Evolutionary conservation across 2,113 vertebrate genomes (phyloP).

Genomic region (Xiphophorus maculatus): DNA sequence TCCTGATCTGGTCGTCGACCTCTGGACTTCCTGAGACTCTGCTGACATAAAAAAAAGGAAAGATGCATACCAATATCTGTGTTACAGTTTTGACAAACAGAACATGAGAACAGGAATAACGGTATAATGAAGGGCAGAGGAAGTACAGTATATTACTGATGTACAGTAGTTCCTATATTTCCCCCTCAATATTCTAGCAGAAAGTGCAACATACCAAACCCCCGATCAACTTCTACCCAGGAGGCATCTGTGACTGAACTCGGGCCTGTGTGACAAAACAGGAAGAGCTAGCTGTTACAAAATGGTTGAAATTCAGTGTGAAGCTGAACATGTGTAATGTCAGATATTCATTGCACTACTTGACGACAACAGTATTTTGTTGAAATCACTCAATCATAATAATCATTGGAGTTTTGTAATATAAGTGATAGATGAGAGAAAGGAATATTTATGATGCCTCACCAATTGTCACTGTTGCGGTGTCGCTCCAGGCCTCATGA

Average conservation of each 20-base stretch:
- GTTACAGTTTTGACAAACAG: background rate
- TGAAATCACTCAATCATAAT: background rate
- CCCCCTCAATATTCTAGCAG: background rate
- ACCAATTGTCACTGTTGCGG: constrained; percentile 81
- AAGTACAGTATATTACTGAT: background rate
- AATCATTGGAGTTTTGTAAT: no score
- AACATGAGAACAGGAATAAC: constrained; percentile 24
- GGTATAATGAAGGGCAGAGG: background rate
- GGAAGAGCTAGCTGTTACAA: background rate
- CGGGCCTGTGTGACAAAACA: constrained; percentile 68
- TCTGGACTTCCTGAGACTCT: constrained; percentile 33
- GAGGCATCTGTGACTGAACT: constrained; percentile 64
- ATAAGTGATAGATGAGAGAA: background rate
- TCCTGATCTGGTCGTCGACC: background rate
- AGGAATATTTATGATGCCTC: constrained; percentile 20
- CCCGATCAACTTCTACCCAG: constrained; percentile 63
- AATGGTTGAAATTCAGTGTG: background rate
- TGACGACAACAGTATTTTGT: background rate
- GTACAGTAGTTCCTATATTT: constrained; percentile 20
- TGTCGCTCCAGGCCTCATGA: constrained; percentile 82
- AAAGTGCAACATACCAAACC: constrained; percentile 48
- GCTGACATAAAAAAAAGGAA: background rate
- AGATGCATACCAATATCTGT: background rate
- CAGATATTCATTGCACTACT: background rate
- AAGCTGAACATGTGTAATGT: background rate